phyloP scores from a whole-genome alignment of 2,113 vertebrate species.

The Protobothrops flavoviridis region DNA sequence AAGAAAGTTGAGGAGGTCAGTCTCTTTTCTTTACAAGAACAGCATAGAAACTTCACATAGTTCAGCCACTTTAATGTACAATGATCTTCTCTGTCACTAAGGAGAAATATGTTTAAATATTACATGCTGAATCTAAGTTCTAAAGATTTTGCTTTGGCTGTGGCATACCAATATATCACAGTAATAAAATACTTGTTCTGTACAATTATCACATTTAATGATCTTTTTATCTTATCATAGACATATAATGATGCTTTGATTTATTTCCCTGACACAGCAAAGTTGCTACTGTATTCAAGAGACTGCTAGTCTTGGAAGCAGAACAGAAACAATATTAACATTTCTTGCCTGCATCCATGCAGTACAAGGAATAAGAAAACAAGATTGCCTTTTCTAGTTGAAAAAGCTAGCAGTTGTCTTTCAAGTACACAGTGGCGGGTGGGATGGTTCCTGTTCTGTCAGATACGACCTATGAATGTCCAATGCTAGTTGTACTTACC shows the following conservation, averaged over 20 bases:
- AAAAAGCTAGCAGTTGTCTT: background rate
- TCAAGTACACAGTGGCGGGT: background rate
- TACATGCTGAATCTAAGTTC: background rate
- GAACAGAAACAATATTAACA: background rate
- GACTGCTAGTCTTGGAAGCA: background rate
- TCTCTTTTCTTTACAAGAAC: background rate
- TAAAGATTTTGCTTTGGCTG: background rate
- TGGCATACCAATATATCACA: background rate
- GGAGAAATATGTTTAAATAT: constrained; percentile 2
- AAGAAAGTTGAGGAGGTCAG: background rate
- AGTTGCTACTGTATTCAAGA: background rate
- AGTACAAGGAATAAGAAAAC: background rate
- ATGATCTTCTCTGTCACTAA: background rate
- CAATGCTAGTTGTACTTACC: background rate
- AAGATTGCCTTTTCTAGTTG: background rate
- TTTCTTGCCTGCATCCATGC: background rate
- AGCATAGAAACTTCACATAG: background rate
- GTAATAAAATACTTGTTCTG: background rate
- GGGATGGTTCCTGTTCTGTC: background rate
- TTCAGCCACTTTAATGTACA: background rate
- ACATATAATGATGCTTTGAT: background rate
- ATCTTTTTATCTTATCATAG: background rate
- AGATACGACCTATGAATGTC: background rate
- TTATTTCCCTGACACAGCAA: background rate
- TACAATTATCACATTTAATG: background rate